Percentiles rank a stretch among this genome's conserved stretches.
phyloP scores from a whole-genome alignment of 1,140 invertebrate species.

The Cepaea nemoralis region DNA sequence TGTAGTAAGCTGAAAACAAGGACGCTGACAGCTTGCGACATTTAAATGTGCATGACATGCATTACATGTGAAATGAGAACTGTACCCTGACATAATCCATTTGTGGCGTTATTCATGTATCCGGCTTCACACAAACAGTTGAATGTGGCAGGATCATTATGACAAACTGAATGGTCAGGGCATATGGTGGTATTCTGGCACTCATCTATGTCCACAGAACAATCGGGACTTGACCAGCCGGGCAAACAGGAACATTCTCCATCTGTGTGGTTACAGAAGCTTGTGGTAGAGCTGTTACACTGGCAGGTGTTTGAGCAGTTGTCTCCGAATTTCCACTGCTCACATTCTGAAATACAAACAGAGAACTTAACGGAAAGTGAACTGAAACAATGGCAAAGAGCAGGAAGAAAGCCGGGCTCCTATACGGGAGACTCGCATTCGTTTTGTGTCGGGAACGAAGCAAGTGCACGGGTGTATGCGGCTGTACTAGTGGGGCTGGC shows the following conservation, averaged over 20 bases:
- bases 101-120: not conserved
- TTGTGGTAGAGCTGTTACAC: not conserved
- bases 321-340: not conserved
- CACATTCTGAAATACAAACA: conserved; percentile 3
- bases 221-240: not conserved
- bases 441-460: too few species aligned
- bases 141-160: not conserved
- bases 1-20: too few species aligned
- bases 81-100: not conserved
- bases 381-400: too few species aligned
- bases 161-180: not conserved
- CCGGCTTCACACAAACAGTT: not conserved
- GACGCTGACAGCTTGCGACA: too few species aligned
- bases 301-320: not conserved
- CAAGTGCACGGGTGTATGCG: too few species aligned
- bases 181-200: not conserved
- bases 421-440: too few species aligned
- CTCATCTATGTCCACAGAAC: not conserved
- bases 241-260: not conserved
- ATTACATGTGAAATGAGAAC: not conserved
- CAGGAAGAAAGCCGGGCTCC: too few species aligned
- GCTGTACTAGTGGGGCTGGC: too few species aligned
- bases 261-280: not conserved
- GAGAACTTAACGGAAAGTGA: too few species aligned
- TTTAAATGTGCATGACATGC: too few species aligned